Evolutionary conservation across 2,797 vertebrate species (phyloP), one percentile per base, ranked within the genome.

Genomic region (Streptopelia turtur): DNA sequence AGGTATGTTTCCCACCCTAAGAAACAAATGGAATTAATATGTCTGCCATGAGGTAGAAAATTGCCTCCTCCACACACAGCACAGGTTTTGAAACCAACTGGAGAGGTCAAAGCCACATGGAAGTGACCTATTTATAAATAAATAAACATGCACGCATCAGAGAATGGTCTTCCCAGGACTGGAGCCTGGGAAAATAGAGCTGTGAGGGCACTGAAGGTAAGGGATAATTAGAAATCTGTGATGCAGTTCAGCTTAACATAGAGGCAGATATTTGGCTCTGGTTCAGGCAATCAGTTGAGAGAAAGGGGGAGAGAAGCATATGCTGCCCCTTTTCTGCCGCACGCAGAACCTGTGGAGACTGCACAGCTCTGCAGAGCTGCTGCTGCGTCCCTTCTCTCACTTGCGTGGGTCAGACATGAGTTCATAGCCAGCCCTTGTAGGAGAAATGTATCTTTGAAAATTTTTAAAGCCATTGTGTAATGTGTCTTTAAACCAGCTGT

Each of bases 401-500:
- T 65, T 28, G 6, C 0, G 2, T 3, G 41, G 31, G 35, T 52
- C 41, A 86, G 70, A 66, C 35, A 47, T 1, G 11, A 90, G 27
- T 6, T 71, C 53, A 75, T 69, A 86, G 57, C 21, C 16, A 71
- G 47, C 22, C 59, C 66, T 76, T 74, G 56, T 59, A 93, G 83
- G 28, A 94, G 66, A 61, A 78, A 53, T 0, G 0, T 2, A 28
- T 50, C 65, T 31, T 24, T 68, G 20, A 9, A 41, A 74, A 68
- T 49, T 11, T 43, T 37, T 86, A 35, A 93, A 84, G 60, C 39
- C 43, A 30, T 71, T 66, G 71, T 47, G 60, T 60, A 45, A 45
- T 45, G 47, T 1, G 50, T 61, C 94, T 94, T 95, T 65, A 79
- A 89, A 9, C 37, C 90, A 96, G 91, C 94, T 97, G 95, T 86